phyloP scores from a whole-genome alignment of 2,888 invertebrate genomes.

The Anthoptus insignis region DNA sequence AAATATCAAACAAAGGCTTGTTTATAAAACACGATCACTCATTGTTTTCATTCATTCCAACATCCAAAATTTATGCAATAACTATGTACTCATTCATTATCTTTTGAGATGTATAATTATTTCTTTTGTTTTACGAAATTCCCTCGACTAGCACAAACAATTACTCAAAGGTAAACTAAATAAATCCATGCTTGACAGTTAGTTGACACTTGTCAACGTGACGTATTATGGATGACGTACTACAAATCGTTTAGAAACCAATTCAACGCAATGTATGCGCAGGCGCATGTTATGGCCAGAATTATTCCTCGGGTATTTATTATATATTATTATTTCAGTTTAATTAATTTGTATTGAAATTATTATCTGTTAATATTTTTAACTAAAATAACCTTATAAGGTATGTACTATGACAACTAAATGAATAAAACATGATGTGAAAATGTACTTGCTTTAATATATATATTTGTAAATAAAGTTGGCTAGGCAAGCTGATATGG shows the following conservation, averaged over 20 bases:
- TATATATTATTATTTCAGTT: too few species aligned
- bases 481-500: not conserved
- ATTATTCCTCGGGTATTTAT: too few species aligned
- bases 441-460: not conserved
- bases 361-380: too few species aligned
- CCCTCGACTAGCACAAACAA: too few species aligned
- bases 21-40: conserved; percentile 67
- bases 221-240: not conserved
- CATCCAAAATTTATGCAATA: conserved; percentile 10
- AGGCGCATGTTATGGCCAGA: conserved; percentile 3
- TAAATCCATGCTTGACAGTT: too few species aligned
- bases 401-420: too few species aligned
- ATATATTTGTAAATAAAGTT: conserved; percentile 1
- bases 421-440: not conserved
- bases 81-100: too few species aligned
- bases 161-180: too few species aligned
- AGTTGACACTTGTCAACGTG: not conserved
- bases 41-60: conserved; percentile 55
- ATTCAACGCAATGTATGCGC: not conserved
- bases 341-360: too few species aligned
- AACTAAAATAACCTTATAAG: too few species aligned
- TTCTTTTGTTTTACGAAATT: too few species aligned
- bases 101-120: too few species aligned
- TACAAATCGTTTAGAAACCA: conserved; percentile 2
- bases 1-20: conserved; percentile 66